These are phyloP conservation scores for Melanerpes aurifrons DNA, from an alignment of 2,113 vertebrate genomes.

Conservation along the genomic window DNA sequence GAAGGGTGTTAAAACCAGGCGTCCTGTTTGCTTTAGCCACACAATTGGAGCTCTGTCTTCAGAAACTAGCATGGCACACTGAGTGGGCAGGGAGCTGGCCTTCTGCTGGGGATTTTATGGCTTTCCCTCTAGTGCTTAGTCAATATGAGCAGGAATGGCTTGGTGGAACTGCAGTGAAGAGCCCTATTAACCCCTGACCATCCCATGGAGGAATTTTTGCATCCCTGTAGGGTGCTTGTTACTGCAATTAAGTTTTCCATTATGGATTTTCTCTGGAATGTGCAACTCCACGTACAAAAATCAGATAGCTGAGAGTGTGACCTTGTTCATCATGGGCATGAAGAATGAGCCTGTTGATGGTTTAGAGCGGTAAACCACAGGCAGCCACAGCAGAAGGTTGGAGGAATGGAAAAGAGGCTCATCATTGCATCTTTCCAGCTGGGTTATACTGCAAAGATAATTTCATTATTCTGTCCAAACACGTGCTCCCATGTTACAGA, in stretches of 20 bases:
- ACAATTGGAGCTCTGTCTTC: slow-evolving; percentile 70
- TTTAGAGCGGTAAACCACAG: slow-evolving; percentile 22
- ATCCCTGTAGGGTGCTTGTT: slow-evolving; percentile 57
- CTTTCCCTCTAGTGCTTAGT: slow-evolving; percentile 31
- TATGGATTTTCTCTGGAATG: slow-evolving; percentile 63
- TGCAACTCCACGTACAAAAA: neutral
- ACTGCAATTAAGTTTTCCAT: slow-evolving; percentile 60
- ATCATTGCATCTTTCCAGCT: slow-evolving; percentile 33
- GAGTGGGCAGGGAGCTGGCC: slow-evolving; percentile 46
- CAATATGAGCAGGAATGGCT: slow-evolving; percentile 18
- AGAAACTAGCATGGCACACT: neutral
- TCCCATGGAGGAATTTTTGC: slow-evolving; percentile 33
- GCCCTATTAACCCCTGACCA: slow-evolving; percentile 28
- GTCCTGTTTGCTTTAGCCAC: slow-evolving; percentile 39
- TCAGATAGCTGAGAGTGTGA: slow-evolving; percentile 40
- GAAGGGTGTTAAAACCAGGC: slow-evolving; percentile 55
- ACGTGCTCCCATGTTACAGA: slow-evolving; percentile 33
- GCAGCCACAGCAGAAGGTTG: neutral
- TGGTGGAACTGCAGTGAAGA: slow-evolving; percentile 50
- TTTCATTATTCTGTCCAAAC: slow-evolving; percentile 50
- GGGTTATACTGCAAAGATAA: slow-evolving; percentile 40
- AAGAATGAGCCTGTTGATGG: slow-evolving; percentile 34
- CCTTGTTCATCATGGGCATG: neutral
- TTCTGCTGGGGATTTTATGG: slow-evolving; percentile 68
- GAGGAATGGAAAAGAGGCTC: neutral